These are phyloP conservation scores for Lethenteron reissneri DNA, from an alignment of 2,113 vertebrate species.

Conservation along the genomic window DNA sequence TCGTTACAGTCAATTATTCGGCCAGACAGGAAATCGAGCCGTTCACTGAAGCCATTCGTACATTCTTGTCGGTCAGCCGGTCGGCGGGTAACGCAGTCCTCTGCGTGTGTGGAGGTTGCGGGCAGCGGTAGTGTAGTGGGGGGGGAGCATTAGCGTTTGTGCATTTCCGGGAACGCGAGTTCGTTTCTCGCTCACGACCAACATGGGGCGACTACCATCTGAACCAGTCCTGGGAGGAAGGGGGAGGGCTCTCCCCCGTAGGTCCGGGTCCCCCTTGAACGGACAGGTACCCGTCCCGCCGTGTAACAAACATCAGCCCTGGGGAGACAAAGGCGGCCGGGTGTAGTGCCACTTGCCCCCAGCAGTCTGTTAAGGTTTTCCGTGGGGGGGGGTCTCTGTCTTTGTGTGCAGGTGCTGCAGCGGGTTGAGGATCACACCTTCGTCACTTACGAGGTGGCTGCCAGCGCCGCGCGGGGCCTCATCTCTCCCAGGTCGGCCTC, in stretches of 20 bases:
- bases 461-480: slow-evolving; percentile 62
- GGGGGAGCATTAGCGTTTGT: too few relatives aligned
- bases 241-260: background rate
- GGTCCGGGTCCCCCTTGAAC: background rate
- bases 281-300: slow-evolving; percentile 10
- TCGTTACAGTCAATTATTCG: too few relatives aligned
- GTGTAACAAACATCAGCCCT: background rate
- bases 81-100: too few relatives aligned
- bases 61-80: too few relatives aligned
- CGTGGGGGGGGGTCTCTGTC: background rate
- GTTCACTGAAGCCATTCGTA: too few relatives aligned
- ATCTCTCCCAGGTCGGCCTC: slow-evolving; percentile 56
- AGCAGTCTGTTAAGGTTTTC: background rate
- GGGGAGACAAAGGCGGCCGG: background rate
- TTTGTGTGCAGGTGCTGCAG: slow-evolving; percentile 45
- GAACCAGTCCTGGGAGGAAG: background rate
- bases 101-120: too few relatives aligned
- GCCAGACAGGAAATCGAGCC: too few relatives aligned
- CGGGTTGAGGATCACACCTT: slow-evolving; percentile 75
- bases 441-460: slow-evolving; percentile 61
- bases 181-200: too few relatives aligned
- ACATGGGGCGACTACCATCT: too few relatives aligned
- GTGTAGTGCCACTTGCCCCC: background rate
- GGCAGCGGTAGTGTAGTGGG: too few relatives aligned
- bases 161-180: too few relatives aligned